Conservation (phyloP, 2,113 vertebrate species). For the Syngnathus scovelli region DNA sequence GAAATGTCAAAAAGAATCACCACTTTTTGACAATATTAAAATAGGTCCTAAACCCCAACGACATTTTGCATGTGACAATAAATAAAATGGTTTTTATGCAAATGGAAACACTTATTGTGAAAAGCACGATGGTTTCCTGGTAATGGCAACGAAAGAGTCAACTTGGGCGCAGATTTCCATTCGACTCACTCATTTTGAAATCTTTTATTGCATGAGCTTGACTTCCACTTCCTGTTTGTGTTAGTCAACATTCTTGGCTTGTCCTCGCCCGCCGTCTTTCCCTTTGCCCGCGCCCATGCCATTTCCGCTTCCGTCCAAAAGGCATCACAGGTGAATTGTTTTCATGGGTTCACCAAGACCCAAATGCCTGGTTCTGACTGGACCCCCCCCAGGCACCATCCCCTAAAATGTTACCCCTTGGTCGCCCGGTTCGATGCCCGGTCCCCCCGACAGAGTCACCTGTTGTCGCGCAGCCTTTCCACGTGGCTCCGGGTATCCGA, state of each 20-base stretch:
- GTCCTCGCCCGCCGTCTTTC: neutral
- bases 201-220: slow-evolving; percentile 63
- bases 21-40: too few relatives aligned
- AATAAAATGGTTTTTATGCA: neutral
- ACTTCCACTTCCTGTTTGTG: slow-evolving; percentile 2
- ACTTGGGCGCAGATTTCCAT: neutral
- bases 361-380: neutral
- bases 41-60: neutral
- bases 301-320: slow-evolving; percentile 57
- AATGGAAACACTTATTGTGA: neutral
- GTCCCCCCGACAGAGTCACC: neutral
- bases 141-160: neutral
- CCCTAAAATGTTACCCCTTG: neutral
- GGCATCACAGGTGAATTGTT: slow-evolving; percentile 77
- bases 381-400: neutral
- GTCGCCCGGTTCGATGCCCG: too few relatives aligned
- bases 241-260: neutral
- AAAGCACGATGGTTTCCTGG: slow-evolving; percentile 1
- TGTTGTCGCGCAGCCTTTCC: neutral
- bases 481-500: neutral
- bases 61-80: neutral
- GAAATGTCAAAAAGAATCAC: neutral
- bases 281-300: neutral
- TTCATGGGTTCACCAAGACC: slow-evolving; percentile 27
- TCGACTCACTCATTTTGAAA: slow-evolving; percentile 10